These are phyloP conservation scores for Dasysyrphus albostriatus DNA, from an alignment of 2,888 invertebrate genomes.

Conservation along the genomic window DNA sequence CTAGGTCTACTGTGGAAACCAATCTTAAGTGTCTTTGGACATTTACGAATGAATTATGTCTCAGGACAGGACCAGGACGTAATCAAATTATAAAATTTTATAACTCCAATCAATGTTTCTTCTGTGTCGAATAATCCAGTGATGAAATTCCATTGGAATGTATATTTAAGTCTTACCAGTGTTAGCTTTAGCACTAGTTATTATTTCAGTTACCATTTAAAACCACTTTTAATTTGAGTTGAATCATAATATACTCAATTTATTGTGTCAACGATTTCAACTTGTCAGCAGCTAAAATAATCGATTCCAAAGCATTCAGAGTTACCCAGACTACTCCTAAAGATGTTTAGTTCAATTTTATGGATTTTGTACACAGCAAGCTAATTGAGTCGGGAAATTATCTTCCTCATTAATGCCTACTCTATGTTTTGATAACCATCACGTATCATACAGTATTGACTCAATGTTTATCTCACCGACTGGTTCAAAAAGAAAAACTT, in stretches of 20 bases:
- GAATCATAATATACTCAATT: not conserved
- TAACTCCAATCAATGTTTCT: not conserved
- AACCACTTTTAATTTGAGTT: not conserved
- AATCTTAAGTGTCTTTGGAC: too few species aligned
- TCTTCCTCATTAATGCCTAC: slow-evolving; percentile 9
- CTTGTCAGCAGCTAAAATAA: not conserved
- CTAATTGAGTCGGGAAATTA: slow-evolving; percentile 20
- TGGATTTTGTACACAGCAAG: not conserved
- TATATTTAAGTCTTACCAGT: not conserved
- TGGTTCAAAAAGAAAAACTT: slow-evolving; percentile 17
- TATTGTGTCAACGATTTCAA: not conserved
- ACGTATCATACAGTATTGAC: not conserved
- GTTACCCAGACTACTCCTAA: not conserved
- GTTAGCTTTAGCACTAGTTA: not conserved
- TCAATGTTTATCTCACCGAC: not conserved
- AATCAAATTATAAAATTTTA: not conserved
- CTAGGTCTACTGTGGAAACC: too few species aligned
- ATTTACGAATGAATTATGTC: not conserved
- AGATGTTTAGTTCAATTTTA: not conserved
- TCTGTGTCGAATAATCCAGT: not conserved
- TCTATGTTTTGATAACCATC: not conserved
- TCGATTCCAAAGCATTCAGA: slow-evolving; percentile 14
- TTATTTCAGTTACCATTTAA: not conserved
- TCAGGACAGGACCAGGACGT: not conserved
- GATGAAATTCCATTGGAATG: not conserved